These are phyloP conservation scores for Butorides virescens DNA, from an alignment of 2,113 vertebrate species.

Conservation along the genomic window DNA sequence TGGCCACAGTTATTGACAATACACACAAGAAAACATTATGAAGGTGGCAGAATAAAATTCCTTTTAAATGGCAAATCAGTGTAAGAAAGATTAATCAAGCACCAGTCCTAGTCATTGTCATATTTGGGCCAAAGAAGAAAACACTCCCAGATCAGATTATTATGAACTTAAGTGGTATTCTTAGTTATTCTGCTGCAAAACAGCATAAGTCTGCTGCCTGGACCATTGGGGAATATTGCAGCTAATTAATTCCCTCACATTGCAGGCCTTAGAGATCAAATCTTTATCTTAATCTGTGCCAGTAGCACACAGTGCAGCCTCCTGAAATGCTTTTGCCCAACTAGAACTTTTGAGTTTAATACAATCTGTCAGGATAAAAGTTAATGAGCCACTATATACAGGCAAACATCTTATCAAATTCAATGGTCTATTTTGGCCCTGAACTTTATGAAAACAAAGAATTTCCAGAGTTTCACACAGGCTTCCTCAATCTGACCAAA, in stretches of 20 bases:
- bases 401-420: not conserved
- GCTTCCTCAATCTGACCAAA: not conserved
- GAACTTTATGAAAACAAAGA: not conserved
- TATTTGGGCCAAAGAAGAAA: not conserved
- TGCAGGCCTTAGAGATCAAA: not conserved
- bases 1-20: not conserved
- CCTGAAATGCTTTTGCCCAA: not conserved
- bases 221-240: not conserved
- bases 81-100: not conserved
- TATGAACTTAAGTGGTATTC: not conserved
- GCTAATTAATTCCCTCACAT: not conserved
- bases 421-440: not conserved
- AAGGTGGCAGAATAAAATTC: not conserved
- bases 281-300: not conserved
- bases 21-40: not conserved
- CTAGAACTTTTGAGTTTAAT: not conserved
- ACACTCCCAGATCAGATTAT: not conserved
- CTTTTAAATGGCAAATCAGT: not conserved
- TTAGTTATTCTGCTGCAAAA: not conserved
- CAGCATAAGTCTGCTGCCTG: not conserved
- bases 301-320: not conserved
- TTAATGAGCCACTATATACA: not conserved
- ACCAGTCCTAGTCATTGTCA: not conserved
- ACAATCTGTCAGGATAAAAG: not conserved
- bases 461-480: not conserved